A percentile compares a stretch with the other conserved stretches of the same genome.
Evolutionary conservation across 1,140 invertebrate species (phyloP).

Genomic region (Aphaenogaster rudis): DNA sequence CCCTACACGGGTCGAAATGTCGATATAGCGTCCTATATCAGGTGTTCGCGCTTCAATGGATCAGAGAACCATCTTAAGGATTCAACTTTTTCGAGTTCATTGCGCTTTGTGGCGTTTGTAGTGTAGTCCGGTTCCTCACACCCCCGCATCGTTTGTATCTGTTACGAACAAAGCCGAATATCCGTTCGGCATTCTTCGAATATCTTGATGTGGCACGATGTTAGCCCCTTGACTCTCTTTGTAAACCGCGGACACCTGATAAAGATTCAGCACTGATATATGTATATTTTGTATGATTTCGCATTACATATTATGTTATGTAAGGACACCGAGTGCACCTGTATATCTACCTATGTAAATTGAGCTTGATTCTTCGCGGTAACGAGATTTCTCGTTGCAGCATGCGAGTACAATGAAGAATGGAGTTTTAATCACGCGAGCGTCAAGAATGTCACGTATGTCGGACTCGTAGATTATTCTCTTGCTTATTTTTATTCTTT

Average conservation of each 20-base stretch:
- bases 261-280: slow-evolving; percentile 10
- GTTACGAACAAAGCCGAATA: slow-evolving; percentile 64
- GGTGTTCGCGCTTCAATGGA: slow-evolving; percentile 48
- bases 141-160: slow-evolving; percentile 24
- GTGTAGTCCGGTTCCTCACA: slow-evolving; percentile 22
- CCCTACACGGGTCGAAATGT: background rate
- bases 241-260: slow-evolving; percentile 51
- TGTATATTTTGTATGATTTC: background rate
- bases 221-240: slow-evolving; percentile 3
- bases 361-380: slow-evolving; percentile 69
- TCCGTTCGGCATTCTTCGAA: slow-evolving; percentile 63
- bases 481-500: background rate
- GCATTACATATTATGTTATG: background rate
- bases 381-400: slow-evolving; percentile 47
- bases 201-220: slow-evolving; percentile 39
- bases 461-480: slow-evolving; percentile 3
- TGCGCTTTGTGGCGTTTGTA: background rate
- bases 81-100: slow-evolving; percentile 28
- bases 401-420: slow-evolving; percentile 26
- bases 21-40: slow-evolving; percentile 48
- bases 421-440: slow-evolving; percentile 38
- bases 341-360: slow-evolving; percentile 76
- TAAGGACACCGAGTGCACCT: background rate
- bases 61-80: background rate
- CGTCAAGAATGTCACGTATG: slow-evolving; percentile 32